A percentile compares a stretch with the other conserved stretches of the same genome.
Conservation (phyloP, 2,888 invertebrate genomes). For the Nephrotoma appendiculata region DNA sequence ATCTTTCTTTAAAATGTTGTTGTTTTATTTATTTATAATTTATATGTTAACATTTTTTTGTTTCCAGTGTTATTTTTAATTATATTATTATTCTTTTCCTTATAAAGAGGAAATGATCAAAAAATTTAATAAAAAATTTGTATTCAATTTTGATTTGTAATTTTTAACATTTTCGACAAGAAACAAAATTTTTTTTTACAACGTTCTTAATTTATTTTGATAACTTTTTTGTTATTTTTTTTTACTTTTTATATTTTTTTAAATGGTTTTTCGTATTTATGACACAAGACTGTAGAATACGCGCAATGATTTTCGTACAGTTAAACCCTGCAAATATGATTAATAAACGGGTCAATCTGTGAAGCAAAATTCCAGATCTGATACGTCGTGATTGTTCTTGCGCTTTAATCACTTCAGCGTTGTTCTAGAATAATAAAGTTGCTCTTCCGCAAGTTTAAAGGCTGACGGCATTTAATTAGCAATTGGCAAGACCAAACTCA, state of each 20-base stretch:
- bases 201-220: not conserved
- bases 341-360: too few relatives aligned
- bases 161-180: not conserved
- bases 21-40: not conserved
- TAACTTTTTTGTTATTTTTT: not conserved
- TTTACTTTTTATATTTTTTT: not conserved
- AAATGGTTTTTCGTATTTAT: not conserved
- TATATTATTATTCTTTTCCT: not conserved
- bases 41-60: not conserved
- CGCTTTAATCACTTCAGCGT: too few relatives aligned
- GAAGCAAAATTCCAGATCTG: too few relatives aligned
- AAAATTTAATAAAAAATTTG: not conserved
- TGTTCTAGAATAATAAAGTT: too few relatives aligned
- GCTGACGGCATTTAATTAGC: too few relatives aligned
- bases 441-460: too few relatives aligned
- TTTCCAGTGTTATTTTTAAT: not conserved
- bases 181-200: not conserved
- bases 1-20: not conserved
- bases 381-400: too few relatives aligned
- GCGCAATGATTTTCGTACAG: not conserved
- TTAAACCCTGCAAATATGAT: not conserved
- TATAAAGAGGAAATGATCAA: conserved; percentile 3
- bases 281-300: not conserved
- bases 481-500: too few relatives aligned
- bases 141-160: conserved; percentile 1